Conservation (phyloP, 1,140 invertebrate species). For the Drosophila nigromelanica region DNA sequence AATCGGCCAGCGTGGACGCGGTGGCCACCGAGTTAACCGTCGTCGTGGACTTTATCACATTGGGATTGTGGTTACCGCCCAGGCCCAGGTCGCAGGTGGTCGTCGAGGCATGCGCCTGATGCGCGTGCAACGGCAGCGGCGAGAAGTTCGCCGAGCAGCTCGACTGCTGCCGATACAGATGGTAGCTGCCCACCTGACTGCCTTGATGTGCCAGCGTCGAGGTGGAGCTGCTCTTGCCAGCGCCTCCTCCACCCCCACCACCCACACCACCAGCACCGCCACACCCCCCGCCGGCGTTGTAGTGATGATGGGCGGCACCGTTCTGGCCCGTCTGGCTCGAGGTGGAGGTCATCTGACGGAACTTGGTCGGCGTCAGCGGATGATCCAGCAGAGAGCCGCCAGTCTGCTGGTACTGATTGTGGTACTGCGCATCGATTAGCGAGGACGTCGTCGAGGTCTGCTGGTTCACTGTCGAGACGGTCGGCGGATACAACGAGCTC, state of each 20-base stretch:
- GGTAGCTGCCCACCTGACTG: slow-evolving; percentile 37
- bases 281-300: slow-evolving; percentile 10
- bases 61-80: slow-evolving; percentile 71
- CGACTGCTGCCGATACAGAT: slow-evolving; percentile 78
- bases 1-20: slow-evolving; percentile 78
- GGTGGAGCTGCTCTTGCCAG: slow-evolving; percentile 54
- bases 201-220: slow-evolving; percentile 56
- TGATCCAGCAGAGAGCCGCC: slow-evolving; percentile 80
- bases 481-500: slow-evolving; percentile 78
- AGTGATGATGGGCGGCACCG: slow-evolving; percentile 36
- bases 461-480: slow-evolving; percentile 80
- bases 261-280: neutral
- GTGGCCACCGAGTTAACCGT: slow-evolving; percentile 81
- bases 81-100: slow-evolving; percentile 77
- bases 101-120: slow-evolving; percentile 80
- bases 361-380: slow-evolving; percentile 81
- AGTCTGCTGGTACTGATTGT: slow-evolving; percentile 83
- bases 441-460: slow-evolving; percentile 83
- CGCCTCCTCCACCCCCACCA: slow-evolving; percentile 2
- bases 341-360: slow-evolving; percentile 76
- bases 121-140: slow-evolving; percentile 74
- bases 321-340: slow-evolving; percentile 75
- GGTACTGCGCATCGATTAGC: slow-evolving; percentile 79
- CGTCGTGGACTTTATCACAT: slow-evolving; percentile 83
- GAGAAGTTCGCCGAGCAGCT: slow-evolving; percentile 81